Evolutionary conservation across 2,888 invertebrate genomes (phyloP), one percentile per base, ranked within the genome.

Genomic region (Reticulitermes lucifugus): DNA sequence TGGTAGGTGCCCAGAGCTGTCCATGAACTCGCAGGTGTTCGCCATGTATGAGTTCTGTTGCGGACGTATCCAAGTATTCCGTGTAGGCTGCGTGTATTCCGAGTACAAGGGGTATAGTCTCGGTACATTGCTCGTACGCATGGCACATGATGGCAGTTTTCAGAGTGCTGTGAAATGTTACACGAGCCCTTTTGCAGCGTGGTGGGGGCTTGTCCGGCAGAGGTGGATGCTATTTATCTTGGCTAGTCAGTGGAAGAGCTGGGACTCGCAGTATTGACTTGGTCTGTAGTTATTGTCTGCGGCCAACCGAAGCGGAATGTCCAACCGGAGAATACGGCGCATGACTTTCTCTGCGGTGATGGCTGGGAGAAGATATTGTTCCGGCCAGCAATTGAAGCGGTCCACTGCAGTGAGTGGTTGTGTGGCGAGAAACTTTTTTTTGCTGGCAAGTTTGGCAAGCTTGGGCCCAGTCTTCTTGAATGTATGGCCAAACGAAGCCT

Each of bases 101-200:
- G 5, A 91, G 86, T 1, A 91, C 88, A 7, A 87, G 85, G 0
- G 90, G 90, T 9, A 10, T 5, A 5, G 46, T 10, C 46, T 46
- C 5, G 10, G 46, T 9, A 0, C 90, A 90, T 60, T 87, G 70
- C 10, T 86, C 85, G 0, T 83, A n/a, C 10, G 25, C 71, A 55
- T 89, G 88, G 84, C 89, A 88, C 84, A 84, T 89, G 41, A 90
- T 86, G 0, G 91, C 89, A 0, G 90, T 88, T 88, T 90, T 91
- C 83, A 91, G 87, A 10, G 89, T 88, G 2, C 91, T 87, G 86
- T 92, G 91, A 84, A 90, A 89, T 90, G 87, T 86, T 91, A 90
- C 6, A 91, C 88, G 83, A 91, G 88, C 0, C 90, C 91, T 83
- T 91, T 91, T 0, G 89, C 87, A 75, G 89, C 88, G 89, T 91